Conservation (phyloP, 2,888 invertebrate genomes). For the Timandra comae region DNA sequence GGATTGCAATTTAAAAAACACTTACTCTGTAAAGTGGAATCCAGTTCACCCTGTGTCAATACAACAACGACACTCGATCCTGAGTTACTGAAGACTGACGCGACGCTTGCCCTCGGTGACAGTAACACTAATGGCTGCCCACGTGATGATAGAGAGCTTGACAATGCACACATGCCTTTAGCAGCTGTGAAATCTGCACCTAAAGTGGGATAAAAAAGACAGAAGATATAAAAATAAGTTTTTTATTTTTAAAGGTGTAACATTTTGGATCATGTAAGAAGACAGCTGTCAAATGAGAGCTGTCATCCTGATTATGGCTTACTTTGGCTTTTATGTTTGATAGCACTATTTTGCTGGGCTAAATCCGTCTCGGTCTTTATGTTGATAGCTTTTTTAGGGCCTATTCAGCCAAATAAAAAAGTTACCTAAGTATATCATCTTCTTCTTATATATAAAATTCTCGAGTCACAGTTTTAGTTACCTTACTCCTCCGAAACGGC, state of each 20-base stretch:
- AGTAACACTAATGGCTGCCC: constrained; percentile 85
- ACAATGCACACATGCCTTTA: constrained; percentile 86
- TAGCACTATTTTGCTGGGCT: no score
- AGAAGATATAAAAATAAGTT: not conserved
- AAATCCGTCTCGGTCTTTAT: no score
- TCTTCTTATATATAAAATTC: no score
- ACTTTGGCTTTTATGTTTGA: no score
- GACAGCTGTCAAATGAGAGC: no score
- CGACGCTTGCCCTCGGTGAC: constrained; percentile 80
- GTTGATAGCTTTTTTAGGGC: no score
- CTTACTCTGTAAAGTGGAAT: constrained; percentile 72
- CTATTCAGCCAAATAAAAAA: no score
- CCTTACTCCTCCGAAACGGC: no score
- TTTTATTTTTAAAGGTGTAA: not conserved
- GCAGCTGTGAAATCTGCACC: constrained; percentile 93
- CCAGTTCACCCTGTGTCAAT: constrained; percentile 76
- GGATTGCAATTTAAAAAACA: no score
- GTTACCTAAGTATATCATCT: no score
- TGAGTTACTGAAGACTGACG: constrained; percentile 82
- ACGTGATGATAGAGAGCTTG: constrained; percentile 81
- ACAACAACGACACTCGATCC: constrained; percentile 78
- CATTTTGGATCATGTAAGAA: not conserved
- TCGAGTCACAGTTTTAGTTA: no score
- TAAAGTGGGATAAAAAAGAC: constrained; percentile 27
- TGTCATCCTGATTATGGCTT: no score